A percentile compares a stretch with the other conserved stretches of the same genome.
Conservation (phyloP, 2,888 invertebrate species). For the Herminia tarsipennalis region DNA sequence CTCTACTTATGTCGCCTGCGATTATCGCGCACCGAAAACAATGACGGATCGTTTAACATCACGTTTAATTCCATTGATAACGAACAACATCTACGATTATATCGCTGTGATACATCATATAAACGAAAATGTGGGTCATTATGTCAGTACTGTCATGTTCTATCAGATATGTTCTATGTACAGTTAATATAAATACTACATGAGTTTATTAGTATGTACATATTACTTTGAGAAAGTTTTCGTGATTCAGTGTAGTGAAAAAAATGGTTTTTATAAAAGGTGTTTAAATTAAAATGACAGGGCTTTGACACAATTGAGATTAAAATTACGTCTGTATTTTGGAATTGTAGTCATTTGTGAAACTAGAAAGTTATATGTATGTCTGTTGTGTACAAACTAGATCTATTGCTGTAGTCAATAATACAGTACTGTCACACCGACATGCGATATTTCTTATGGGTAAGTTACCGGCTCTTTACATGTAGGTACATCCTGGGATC, state of each 20-base stretch:
- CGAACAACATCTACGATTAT: constrained; percentile 38
- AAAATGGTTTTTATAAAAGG: too few relatives aligned
- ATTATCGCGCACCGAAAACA: constrained; percentile 66
- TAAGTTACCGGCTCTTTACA: too few relatives aligned
- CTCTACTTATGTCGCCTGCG: constrained; percentile 74
- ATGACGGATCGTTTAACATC: constrained; percentile 61
- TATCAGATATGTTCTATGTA: constrained; percentile 17
- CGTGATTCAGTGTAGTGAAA: neutral
- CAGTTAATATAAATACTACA: constrained; percentile 2
- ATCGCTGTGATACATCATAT: constrained; percentile 39
- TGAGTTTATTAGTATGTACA: constrained; percentile 7
- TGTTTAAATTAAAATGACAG: too few relatives aligned
- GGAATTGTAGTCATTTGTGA: too few relatives aligned
- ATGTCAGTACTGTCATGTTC: constrained; percentile 32
- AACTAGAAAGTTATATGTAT: neutral
- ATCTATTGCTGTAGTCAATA: too few relatives aligned
- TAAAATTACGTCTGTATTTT: too few relatives aligned
- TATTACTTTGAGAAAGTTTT: neutral
- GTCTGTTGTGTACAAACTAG: too few relatives aligned
- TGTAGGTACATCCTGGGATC: neutral
- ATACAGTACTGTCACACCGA: too few relatives aligned
- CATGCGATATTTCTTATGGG: too few relatives aligned
- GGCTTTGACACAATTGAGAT: too few relatives aligned
- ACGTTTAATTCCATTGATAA: constrained; percentile 41
- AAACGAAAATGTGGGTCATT: constrained; percentile 31